These are phyloP conservation scores for Portevinia maculata DNA, from an alignment of 2,888 invertebrate species.

Conservation along the genomic window DNA sequence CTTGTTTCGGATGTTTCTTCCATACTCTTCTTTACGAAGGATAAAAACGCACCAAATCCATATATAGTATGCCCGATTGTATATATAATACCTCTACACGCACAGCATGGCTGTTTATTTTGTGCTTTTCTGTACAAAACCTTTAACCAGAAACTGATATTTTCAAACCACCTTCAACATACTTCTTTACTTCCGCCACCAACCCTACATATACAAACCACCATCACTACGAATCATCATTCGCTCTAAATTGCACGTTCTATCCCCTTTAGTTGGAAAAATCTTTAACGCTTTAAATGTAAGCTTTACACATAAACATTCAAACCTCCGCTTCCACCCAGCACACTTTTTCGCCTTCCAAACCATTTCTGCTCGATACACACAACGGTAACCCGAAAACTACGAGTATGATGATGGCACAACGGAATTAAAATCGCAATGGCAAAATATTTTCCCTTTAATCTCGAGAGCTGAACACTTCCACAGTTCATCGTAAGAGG, in stretches of 20 bases:
- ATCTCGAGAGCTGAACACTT: constrained; percentile 63
- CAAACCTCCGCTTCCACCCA: constrained; percentile 41
- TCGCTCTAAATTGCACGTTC: constrained; percentile 62
- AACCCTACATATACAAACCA: constrained; percentile 13
- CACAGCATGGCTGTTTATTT: constrained; percentile 53
- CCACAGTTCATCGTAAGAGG: constrained; percentile 24
- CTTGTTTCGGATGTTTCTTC: constrained; percentile 42
- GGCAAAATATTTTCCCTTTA: constrained; percentile 71
- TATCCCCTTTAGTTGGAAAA: constrained; percentile 62
- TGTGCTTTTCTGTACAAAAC: constrained; percentile 63
- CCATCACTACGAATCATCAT: constrained; percentile 56
- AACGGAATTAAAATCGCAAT: constrained; percentile 69
- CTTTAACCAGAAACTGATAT: constrained; percentile 73
- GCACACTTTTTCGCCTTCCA: not conserved
- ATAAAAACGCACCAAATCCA: constrained; percentile 58
- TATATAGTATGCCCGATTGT: constrained; percentile 32
- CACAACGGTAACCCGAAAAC: constrained; percentile 71
- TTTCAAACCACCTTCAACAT: constrained; percentile 69
- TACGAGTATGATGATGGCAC: constrained; percentile 66
- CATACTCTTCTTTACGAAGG: constrained; percentile 26
- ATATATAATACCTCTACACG: constrained; percentile 20
- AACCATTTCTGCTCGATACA: constrained; percentile 11
- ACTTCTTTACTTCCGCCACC: constrained; percentile 6
- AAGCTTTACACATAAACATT: constrained; percentile 73
- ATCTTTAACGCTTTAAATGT: constrained; percentile 74